Evolutionary conservation across 2,888 invertebrate genomes (phyloP).

Genomic region (Apamea monoglypha): DNA sequence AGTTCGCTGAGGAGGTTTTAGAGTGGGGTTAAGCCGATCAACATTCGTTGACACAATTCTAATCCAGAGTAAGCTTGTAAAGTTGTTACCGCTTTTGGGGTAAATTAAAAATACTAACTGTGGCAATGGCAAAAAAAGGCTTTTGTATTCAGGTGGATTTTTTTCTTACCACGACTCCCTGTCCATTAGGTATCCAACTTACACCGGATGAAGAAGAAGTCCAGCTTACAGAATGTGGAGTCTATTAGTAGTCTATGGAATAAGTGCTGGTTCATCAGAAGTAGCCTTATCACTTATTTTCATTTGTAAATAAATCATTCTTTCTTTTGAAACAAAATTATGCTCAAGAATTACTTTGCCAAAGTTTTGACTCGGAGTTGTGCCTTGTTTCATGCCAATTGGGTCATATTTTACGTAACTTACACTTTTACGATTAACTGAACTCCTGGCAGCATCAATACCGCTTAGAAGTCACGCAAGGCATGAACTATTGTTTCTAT

Average conservation of each 20-base stretch:
- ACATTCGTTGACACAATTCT: slow-evolving; percentile 37
- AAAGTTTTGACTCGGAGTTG: slow-evolving; percentile 44
- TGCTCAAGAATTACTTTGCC: slow-evolving; percentile 26
- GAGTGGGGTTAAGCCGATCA: slow-evolving; percentile 45
- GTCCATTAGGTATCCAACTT: background rate
- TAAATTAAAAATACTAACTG: background rate
- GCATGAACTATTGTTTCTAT: slow-evolving; percentile 30
- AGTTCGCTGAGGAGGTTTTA: slow-evolving; percentile 24
- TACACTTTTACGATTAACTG: slow-evolving; percentile 39
- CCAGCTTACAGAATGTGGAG: background rate
- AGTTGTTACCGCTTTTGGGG: slow-evolving; percentile 25
- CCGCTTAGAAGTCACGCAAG: slow-evolving; percentile 41
- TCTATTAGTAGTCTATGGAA: background rate
- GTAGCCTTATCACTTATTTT: slow-evolving; percentile 4
- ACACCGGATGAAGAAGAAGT: background rate
- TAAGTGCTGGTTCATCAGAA: background rate
- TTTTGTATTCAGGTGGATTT: background rate
- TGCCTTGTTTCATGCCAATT: slow-evolving; percentile 45
- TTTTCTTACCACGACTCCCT: background rate
- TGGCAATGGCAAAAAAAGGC: background rate
- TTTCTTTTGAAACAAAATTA: slow-evolving; percentile 35
- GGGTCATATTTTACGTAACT: slow-evolving; percentile 41
- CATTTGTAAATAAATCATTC: slow-evolving; percentile 37
- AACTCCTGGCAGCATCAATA: slow-evolving; percentile 33
- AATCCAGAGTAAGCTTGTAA: slow-evolving; percentile 35